Conservation (phyloP, 2,888 invertebrate genomes). For the Cloeon dipterum region DNA sequence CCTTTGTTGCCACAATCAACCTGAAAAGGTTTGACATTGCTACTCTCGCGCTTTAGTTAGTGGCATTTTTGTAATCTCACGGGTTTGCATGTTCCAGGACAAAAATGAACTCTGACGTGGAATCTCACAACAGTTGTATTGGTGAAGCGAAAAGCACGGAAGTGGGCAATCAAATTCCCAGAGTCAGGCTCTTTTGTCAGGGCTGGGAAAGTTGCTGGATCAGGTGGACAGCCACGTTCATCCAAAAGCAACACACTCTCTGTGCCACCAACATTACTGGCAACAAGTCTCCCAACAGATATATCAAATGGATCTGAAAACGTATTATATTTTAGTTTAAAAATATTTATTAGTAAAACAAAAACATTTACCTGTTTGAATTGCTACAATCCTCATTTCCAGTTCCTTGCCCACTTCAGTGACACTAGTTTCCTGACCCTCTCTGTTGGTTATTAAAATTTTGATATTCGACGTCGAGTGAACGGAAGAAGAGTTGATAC, state of each 20-base stretch:
- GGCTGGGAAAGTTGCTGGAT: conserved; percentile 34
- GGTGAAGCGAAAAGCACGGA: conserved; percentile 66
- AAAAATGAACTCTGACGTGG: conserved; percentile 60
- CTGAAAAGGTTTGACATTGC: conserved; percentile 10
- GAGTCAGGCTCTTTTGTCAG: conserved; percentile 20
- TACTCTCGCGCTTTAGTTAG: neutral
- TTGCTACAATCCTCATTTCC: conserved; percentile 29
- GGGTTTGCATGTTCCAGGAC: conserved; percentile 39
- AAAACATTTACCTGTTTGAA: conserved; percentile 1
- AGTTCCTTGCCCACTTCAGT: conserved; percentile 42
- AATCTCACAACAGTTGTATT: conserved; percentile 63
- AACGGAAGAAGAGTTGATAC: conserved; percentile 10
- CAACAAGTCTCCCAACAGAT: conserved; percentile 53
- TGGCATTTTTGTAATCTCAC: conserved; percentile 18
- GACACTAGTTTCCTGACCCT: conserved; percentile 33
- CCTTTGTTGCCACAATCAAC: conserved; percentile 19
- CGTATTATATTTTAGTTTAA: neutral
- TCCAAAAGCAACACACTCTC: conserved; percentile 49
- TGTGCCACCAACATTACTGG: conserved; percentile 49
- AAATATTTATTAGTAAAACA: too few relatives aligned
- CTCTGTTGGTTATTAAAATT: conserved; percentile 32
- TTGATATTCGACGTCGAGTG: conserved; percentile 16
- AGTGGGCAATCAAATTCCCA: conserved; percentile 11
- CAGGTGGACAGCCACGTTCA: conserved; percentile 57
- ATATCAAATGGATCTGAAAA: conserved; percentile 20